phyloP scores from a whole-genome alignment of 2,797 vertebrate species.

The Sitta carolinensis region DNA sequence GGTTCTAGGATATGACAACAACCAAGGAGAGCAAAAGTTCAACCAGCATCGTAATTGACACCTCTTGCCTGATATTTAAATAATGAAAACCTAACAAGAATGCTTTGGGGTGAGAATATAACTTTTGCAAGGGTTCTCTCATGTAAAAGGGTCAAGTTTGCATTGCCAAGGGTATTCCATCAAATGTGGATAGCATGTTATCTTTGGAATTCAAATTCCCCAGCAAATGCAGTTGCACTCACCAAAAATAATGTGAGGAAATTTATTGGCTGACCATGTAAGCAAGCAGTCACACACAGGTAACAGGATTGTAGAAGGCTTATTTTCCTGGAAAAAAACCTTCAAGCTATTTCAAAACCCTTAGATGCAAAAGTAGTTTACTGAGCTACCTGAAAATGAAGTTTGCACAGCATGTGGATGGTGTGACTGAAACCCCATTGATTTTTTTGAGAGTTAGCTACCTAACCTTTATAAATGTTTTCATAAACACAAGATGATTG shows the following conservation, averaged over 20 bases:
- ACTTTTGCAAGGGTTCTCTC: not conserved
- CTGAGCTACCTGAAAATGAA: not conserved
- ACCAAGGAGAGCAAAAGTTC: not conserved
- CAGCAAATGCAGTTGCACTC: fast-evolving
- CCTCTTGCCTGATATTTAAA: not conserved
- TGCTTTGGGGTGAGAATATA: not conserved
- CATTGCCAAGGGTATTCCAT: not conserved
- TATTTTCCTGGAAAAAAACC: not conserved
- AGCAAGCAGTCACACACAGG: not conserved
- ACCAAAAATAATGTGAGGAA: not conserved
- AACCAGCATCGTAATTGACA: fast-evolving
- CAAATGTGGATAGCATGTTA: fast-evolving
- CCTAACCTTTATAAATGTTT: not conserved
- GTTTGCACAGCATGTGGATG: not conserved
- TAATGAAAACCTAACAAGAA: not conserved
- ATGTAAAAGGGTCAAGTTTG: not conserved
- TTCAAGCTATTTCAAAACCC: not conserved
- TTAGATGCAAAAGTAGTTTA: not conserved
- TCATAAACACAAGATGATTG: not conserved
- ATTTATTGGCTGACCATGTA: not conserved
- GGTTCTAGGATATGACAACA: not conserved
- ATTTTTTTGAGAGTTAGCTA: not conserved
- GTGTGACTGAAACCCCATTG: not conserved
- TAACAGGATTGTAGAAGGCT: not conserved
- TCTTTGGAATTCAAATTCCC: not conserved